These are phyloP conservation scores for Eurytemora carolleeae DNA, from an alignment of 1,140 invertebrate genomes.

Conservation along the genomic window DNA sequence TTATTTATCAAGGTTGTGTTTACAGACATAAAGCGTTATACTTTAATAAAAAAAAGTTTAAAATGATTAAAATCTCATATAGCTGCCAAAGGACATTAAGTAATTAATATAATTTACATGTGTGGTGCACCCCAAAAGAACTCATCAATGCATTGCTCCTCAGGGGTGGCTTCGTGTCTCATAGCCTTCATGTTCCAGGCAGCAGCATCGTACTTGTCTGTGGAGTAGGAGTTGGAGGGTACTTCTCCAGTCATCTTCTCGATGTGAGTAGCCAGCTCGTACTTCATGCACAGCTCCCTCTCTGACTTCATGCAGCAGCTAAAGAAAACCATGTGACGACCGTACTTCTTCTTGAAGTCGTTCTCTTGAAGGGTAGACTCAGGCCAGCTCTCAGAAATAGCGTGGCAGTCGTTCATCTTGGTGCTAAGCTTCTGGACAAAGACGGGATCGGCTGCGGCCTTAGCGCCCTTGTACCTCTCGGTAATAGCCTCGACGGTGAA, in stretches of 20 bases:
- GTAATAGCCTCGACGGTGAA: background rate
- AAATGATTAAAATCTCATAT: too few relatives aligned
- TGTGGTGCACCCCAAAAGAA: background rate
- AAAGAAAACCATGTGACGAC: background rate
- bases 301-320: background rate
- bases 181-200: background rate
- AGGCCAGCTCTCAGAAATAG: background rate
- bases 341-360: background rate
- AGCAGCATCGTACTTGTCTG: background rate
- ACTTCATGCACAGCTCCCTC: background rate
- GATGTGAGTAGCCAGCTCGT: background rate
- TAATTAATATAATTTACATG: too few relatives aligned
- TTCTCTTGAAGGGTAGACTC: background rate
- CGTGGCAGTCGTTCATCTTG: background rate
- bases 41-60: too few relatives aligned
- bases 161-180: background rate
- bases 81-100: too few relatives aligned
- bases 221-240: background rate
- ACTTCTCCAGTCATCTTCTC: background rate
- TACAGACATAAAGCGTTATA: too few relatives aligned
- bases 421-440: background rate
- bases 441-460: background rate
- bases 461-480: background rate
- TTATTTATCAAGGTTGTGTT: too few relatives aligned
- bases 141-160: background rate